Evolutionary conservation across 2,888 invertebrate genomes (phyloP).

Genomic region (Andrena haemorrhoa): DNA sequence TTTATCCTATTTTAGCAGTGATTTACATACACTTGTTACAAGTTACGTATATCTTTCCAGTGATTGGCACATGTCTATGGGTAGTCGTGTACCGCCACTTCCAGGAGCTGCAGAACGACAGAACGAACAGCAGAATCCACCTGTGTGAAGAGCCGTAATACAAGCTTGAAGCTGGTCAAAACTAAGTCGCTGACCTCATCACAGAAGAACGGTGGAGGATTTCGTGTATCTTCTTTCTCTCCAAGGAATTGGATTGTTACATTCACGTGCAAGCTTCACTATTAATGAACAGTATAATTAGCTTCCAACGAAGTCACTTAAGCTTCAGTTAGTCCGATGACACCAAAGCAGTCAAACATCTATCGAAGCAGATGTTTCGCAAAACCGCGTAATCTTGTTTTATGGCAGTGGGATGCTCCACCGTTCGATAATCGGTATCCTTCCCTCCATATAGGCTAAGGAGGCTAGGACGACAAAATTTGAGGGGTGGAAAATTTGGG

Average conservation of each 20-base stretch:
- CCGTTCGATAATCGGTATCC: constrained; percentile 10
- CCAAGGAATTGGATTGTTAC: constrained; percentile 13
- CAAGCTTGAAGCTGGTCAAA: constrained; percentile 73
- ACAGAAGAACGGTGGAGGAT: background rate
- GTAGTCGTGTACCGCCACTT: constrained; percentile 94
- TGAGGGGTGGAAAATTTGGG: too few relatives aligned
- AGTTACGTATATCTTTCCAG: constrained; percentile 38
- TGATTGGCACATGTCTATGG: constrained; percentile 89
- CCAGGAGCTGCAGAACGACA: constrained; percentile 87
- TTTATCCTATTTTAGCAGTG: too few relatives aligned
- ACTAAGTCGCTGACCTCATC: background rate
- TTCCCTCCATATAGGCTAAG: too few relatives aligned
- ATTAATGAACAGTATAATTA: constrained; percentile 15
- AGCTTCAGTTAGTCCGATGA: constrained; percentile 20
- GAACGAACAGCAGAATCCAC: constrained; percentile 79
- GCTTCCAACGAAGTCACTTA: constrained; percentile 1
- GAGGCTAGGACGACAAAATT: too few relatives aligned
- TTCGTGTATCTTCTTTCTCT: background rate
- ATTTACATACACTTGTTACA: too few relatives aligned
- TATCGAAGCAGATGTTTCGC: constrained; percentile 8
- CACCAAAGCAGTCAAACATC: constrained; percentile 38
- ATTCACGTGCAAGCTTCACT: background rate
- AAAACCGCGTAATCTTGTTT: constrained; percentile 7
- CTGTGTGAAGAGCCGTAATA: constrained; percentile 83
- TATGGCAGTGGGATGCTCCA: background rate